These are phyloP conservation scores for Caprella mutica DNA, from an alignment of 2,888 invertebrate genomes.

Conservation along the genomic window DNA sequence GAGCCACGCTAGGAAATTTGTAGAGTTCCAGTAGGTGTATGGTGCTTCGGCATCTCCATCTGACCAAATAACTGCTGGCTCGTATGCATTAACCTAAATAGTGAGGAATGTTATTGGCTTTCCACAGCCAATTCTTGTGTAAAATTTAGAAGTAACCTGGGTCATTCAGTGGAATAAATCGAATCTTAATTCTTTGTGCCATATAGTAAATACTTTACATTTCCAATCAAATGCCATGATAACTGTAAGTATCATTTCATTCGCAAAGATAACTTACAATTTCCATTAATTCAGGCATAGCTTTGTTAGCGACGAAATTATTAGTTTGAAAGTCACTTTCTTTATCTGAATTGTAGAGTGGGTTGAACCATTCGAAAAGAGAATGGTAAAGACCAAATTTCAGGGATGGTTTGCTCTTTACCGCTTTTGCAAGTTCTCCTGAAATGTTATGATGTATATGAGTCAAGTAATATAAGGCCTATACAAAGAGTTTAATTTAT, in stretches of 20 bases:
- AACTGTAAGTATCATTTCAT: no score
- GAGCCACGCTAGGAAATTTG: constrained; percentile 76
- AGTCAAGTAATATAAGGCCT: no score
- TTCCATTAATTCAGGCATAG: constrained; percentile 68
- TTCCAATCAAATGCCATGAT: no score
- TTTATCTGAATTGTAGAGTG: constrained; percentile 57
- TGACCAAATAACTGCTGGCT: constrained; percentile 70
- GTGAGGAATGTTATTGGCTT: no score
- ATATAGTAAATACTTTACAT: no score
- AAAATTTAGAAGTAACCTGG: no score
- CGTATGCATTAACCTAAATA: constrained; percentile 41
- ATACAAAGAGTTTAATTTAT: constrained; percentile 36
- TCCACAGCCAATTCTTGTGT: no score
- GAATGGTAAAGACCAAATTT: constrained; percentile 66
- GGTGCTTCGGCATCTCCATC: constrained; percentile 88
- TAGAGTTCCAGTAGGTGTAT: constrained; percentile 64
- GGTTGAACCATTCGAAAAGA: constrained; percentile 77
- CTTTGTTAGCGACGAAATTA: constrained; percentile 40
- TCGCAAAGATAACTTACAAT: constrained; percentile 46
- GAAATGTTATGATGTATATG: no score
- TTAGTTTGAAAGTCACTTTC: constrained; percentile 8
- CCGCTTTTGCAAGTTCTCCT: constrained; percentile 13
- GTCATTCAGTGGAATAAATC: no score
- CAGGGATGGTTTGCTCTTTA: constrained; percentile 45
- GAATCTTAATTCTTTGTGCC: no score